Base-by-base conservation (phyloP, 2,797 vertebrate genomes). In the Enteromius anoplus region DNA sequence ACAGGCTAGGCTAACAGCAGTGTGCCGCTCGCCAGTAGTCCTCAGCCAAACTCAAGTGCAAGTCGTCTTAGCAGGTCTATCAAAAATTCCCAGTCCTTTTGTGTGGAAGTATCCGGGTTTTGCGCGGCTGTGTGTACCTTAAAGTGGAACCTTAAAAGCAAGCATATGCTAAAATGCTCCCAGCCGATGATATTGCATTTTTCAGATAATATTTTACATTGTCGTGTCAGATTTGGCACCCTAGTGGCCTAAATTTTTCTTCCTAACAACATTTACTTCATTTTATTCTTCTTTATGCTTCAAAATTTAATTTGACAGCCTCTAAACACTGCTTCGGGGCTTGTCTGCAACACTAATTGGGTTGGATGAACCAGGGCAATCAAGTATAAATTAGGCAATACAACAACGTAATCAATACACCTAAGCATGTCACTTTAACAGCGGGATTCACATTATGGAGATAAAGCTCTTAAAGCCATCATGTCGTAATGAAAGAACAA, bases 401-500 rank as follows among this genome's bases (percentile, higher is more conserved):
- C 84, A 84, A 84, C 72, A 78, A 72, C 7, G 11, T 77, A 84
- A 84, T 86, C 85, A 81, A 80, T 73, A 76, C 60, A 64, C 73
- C 78, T 84, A 84, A 84, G 79, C 55, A 68, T 82, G 84, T 68
- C 75, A 84, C 65, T 81, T 84, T 64, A 84, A 76, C 78, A 76
- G 85, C 49, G 78, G 82, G 77, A 77, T 84, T 70, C 72, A 32
- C 65, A 84, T 83, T 86, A 84, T 64, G 76, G 85, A 72, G 72
- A 75, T 75, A 76, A 83, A 76, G 58, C 77, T 84, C 71, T 76
- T 84, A 77, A 70, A 70, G 66, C 71, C 72, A 70, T 84, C 73
- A 79, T 78, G 60, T n/a, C 49, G 42, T 87, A 53, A 86, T 77
- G 81, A 86, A 84, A 80, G 80, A 87, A 83, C 85, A 87, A 86